Evolutionary conservation across 2,888 invertebrate genomes (phyloP).

Genomic region (Pemphredon lugubris): DNA sequence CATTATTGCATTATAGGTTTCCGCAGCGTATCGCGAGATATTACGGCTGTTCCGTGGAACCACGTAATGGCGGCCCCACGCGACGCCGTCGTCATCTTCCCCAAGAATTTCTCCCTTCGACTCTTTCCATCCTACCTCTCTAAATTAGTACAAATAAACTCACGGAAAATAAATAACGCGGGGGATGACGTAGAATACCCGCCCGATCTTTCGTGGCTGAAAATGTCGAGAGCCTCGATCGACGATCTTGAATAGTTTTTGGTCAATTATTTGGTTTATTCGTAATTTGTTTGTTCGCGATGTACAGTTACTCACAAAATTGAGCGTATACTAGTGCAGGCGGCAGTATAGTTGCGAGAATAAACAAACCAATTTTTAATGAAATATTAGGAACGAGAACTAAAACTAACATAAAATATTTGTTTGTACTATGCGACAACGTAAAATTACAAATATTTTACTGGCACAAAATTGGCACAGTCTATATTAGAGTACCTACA

Average conservation of each 20-base stretch:
- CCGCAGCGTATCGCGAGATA: slow-evolving; percentile 72
- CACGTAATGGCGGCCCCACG: slow-evolving; percentile 66
- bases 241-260: slow-evolving; percentile 21
- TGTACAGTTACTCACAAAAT: no score
- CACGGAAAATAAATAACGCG: slow-evolving; percentile 1
- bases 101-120: slow-evolving; percentile 30
- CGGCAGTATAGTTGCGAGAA: no score
- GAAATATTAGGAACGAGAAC: not conserved
- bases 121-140: slow-evolving; percentile 18
- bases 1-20: slow-evolving; percentile 77
- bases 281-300: no score
- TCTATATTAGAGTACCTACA: no score
- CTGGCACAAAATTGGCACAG: no score
- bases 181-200: slow-evolving; percentile 2
- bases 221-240: no score
- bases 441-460: no score
- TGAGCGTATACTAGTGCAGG: no score
- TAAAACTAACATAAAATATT: no score
- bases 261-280: slow-evolving; percentile 14
- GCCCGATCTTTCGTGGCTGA: not conserved
- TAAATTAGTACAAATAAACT: slow-evolving; percentile 55
- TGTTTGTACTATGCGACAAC: no score
- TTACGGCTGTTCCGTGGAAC: slow-evolving; percentile 69
- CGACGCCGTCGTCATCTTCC: slow-evolving; percentile 47
- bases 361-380: no score